Evolutionary conservation across 1,140 invertebrate genomes (phyloP).

Genomic region (Aphaenogaster rudis): DNA sequence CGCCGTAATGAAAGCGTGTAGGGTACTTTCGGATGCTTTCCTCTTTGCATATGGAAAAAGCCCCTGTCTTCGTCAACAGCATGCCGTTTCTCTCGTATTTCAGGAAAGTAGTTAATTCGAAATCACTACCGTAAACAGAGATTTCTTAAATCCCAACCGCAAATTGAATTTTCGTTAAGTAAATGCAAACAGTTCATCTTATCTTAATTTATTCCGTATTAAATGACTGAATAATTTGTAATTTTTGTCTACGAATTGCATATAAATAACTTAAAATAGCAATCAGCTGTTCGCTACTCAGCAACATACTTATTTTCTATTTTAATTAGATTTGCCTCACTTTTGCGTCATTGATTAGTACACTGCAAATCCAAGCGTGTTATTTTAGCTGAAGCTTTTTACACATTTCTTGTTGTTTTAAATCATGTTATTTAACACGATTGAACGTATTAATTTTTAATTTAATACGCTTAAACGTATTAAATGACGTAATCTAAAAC

Average conservation of each 20-base stretch:
- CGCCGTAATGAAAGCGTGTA: background rate
- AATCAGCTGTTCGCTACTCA: background rate
- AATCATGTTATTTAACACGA: no score
- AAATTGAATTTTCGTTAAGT: conserved; percentile 35
- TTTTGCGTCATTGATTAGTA: background rate
- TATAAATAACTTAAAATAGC: background rate
- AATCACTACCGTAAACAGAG: conserved; percentile 22
- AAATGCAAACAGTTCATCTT: conserved; percentile 16
- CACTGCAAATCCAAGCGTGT: no score
- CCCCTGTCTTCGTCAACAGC: conserved; percentile 22
- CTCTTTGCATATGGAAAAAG: conserved; percentile 35
- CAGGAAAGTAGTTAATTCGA: conserved; percentile 44
- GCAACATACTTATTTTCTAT: background rate
- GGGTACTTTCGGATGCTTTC: conserved; percentile 15
- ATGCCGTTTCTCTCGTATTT: conserved; percentile 17
- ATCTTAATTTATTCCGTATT: conserved; percentile 23
- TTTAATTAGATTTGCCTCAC: background rate
- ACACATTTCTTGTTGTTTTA: no score
- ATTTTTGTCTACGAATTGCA: background rate
- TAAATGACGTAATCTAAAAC: no score
- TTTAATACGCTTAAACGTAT: no score
- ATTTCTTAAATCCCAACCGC: background rate
- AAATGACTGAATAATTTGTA: conserved; percentile 7
- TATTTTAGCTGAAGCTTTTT: no score
- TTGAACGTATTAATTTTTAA: no score